Base-by-base conservation (phyloP, 2,113 vertebrate species). In the Siniperca knerii region DNA sequence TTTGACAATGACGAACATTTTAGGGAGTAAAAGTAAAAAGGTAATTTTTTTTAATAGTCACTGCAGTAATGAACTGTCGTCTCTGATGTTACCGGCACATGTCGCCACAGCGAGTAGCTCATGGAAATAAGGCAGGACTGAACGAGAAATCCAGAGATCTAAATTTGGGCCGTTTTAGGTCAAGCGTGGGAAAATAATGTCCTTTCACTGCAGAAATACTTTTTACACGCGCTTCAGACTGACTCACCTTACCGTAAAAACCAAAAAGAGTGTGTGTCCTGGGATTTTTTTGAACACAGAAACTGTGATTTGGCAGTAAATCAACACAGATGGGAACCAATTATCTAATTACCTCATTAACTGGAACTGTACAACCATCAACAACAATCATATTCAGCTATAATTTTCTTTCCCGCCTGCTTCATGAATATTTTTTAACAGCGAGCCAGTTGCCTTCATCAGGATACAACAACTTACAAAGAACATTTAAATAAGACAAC, bases 321-420 rank as follows among this genome's bases (percentile, higher is more conserved):
- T 77, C 75, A 75, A n/a, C 73, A 21, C 61, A 20, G 33, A 77
- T 77, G 68, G 48, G 48, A 40, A 54, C 29, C 29, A 29, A 13
- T 29, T n/a, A 57, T 42, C 35, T 40, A 37, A 76, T 64, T 65
- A 35, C 12, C 29, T 76, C 29, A 11, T 25, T 76, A 54, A 42
- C 46, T 55, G 46, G 61, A 52, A 54, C 8, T 20, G 9, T 58
- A 35, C 7, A 58, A 1, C 46, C 20, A 55, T 57, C 52, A 57
- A 35, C 42, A 23, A 5, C 46, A 23, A 18, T 40, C 8, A 1
- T 20, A 10, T 6, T 3, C 42, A 67, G 12, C 23, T 4, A 0
- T 29, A 9, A 68, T 29, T 29, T 74, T 29, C 23, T 25, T 44
- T 20, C 6, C 13, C 20, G 2, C n/a, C 16, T 5, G 23, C 3